Evolutionary conservation across 2,113 vertebrate genomes (phyloP), one percentile per base, ranked within the genome.

Genomic region (Stegastes partitus): DNA sequence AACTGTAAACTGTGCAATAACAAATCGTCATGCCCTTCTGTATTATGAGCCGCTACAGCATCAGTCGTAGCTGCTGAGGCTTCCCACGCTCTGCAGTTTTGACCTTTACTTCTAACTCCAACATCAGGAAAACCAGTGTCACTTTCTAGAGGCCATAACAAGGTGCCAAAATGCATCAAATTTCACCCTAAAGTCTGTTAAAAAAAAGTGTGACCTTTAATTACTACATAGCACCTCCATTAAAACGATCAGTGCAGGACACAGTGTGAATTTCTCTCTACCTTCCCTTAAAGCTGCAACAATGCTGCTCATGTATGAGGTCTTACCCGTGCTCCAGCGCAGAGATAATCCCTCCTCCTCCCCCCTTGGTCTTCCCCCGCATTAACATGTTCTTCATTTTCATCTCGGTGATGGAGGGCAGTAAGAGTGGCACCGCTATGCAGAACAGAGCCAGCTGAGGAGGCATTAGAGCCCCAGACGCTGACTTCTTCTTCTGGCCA

Each of bases 371-470:
- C 90, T 96, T 98, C 34, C 93, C 90, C 88, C 95, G 94, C 91
- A 96, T 84, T 68, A 96, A 81, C 45, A 95, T 72, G 53, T 88
- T 95, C 92, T 96, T 98, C 94, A 96, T 94, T 85, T 96, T 98
- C 94, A 95, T 93, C 78, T 98, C 97, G 0, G 94, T 85, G 82
- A 94, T 77, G 22, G 97, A 93, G 72, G 97, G 96, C 74, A 96
- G 94, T n/a, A 96, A 88, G 37, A 98, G 95, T 0, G 98, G 98
- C 2, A 94, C 95, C 11, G 92, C 98, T 3, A 97, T 87, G 82
- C 97, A 99, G 93, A 99, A 99, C 75, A 99, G 93, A 0, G 96
- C 97, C 59, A 99, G 93, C 89, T 95, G 96, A 0, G 97, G 96
- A 25, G 95, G 96, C 65, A 96, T 0, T 19, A 62, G 74, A 0